phyloP scores from a whole-genome alignment of 2,113 vertebrate species.

The Drymodes brunneopygia region DNA sequence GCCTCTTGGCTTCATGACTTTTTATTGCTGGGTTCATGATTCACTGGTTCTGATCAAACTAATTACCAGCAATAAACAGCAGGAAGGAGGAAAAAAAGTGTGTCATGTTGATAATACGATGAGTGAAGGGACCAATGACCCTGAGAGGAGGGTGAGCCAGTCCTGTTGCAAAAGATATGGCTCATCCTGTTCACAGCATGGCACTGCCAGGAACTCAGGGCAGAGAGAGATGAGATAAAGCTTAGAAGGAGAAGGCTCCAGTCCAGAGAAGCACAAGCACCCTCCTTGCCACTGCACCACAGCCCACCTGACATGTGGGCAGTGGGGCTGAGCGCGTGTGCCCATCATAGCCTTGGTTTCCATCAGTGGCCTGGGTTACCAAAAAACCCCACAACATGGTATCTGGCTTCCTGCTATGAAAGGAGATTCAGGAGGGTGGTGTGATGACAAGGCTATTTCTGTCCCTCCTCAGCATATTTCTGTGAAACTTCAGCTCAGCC shows the following conservation, averaged over 20 bases:
- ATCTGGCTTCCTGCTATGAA: neutral
- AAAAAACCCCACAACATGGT: neutral
- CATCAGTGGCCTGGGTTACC: neutral
- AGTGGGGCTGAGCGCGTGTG: neutral
- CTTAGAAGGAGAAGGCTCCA: neutral
- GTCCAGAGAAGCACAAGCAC: neutral
- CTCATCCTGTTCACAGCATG: neutral
- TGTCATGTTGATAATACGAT: neutral
- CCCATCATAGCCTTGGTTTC: neutral
- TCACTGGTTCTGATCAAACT: conserved; percentile 13
- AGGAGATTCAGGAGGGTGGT: neutral
- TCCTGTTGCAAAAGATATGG: neutral
- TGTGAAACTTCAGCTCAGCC: neutral
- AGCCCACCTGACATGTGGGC: neutral
- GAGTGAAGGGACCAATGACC: conserved; percentile 1
- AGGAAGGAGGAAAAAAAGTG: neutral
- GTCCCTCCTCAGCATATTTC: neutral
- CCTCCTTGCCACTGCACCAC: neutral
- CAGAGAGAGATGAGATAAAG: neutral
- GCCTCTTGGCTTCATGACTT: neutral
- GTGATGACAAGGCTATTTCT: neutral
- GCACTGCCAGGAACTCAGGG: neutral
- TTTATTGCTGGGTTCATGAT: conserved; percentile 12
- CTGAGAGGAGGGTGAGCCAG: neutral
- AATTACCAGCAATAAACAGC: conserved; percentile 25